These are phyloP conservation scores for Dicyema japonicum DNA, from an alignment of 1,140 invertebrate species.

Conservation along the genomic window DNA sequence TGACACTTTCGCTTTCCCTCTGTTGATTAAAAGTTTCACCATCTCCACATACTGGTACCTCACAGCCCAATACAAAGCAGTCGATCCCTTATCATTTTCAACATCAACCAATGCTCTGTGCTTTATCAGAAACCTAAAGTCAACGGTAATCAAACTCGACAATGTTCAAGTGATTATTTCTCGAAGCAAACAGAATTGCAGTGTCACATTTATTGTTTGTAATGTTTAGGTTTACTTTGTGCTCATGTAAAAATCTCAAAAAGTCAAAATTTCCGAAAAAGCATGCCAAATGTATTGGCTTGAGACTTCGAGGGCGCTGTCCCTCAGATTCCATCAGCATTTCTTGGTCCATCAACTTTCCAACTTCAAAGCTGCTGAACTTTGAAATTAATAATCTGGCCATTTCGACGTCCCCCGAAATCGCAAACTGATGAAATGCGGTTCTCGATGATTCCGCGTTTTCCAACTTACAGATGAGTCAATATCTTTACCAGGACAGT, in stretches of 20 bases:
- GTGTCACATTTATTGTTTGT: conserved; percentile 11
- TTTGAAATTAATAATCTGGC: conserved; percentile 7
- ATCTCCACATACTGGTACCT: conserved; percentile 9
- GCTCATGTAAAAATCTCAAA: conserved; percentile 7
- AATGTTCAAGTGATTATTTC: neutral
- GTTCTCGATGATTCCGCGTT: conserved; percentile 8
- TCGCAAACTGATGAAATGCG: conserved; percentile 8
- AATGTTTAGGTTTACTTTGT: conserved; percentile 8
- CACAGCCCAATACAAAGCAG: conserved; percentile 14
- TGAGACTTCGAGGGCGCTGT: conserved; percentile 10
- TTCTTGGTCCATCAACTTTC: conserved; percentile 7
- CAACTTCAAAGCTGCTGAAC: conserved; percentile 4
- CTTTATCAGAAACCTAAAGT: conserved; percentile 4
- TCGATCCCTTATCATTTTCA: conserved; percentile 14
- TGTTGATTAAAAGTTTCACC: conserved; percentile 7
- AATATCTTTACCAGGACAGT: no score
- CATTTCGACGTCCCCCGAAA: conserved; percentile 7
- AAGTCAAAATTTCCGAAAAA: conserved; percentile 9
- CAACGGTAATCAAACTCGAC: neutral
- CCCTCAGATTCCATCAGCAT: conserved; percentile 10
- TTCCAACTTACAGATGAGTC: no score
- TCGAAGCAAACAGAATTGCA: conserved; percentile 11
- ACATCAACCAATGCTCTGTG: conserved; percentile 7
- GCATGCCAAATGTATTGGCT: conserved; percentile 10
- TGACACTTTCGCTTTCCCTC: conserved; percentile 8